A percentile compares a stretch with the other conserved stretches of the same genome.
These are phyloP conservation scores for Calephelis nemesis DNA, from an alignment of 1,140 invertebrate genomes.

Conservation along the genomic window DNA sequence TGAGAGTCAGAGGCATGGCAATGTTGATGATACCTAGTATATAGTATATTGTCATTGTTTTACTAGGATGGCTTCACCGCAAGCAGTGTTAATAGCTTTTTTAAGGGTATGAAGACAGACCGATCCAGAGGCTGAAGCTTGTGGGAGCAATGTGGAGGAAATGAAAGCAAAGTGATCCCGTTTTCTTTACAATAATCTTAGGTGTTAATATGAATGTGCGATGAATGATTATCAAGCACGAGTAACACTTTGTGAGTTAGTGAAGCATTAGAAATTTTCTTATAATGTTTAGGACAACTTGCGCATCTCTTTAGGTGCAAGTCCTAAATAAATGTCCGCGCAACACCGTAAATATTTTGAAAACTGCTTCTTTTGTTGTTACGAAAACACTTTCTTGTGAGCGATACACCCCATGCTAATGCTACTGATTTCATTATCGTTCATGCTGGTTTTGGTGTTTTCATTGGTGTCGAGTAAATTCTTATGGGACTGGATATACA, in stretches of 20 bases:
- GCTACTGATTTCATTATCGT: too few species aligned
- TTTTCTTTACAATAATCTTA: conserved; percentile 50
- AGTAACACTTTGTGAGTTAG: conserved; percentile 34
- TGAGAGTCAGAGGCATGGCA: conserved; percentile 58
- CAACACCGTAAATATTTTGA: conserved; percentile 14
- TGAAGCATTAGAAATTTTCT: conserved; percentile 45
- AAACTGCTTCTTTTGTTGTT: conserved; percentile 22
- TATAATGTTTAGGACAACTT: conserved; percentile 46
- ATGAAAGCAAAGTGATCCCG: conserved; percentile 50
- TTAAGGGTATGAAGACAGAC: conserved; percentile 62
- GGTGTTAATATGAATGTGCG: conserved; percentile 38
- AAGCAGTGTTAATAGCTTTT: conserved; percentile 48
- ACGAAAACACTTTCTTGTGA: conserved; percentile 24
- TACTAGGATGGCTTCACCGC: conserved; percentile 67
- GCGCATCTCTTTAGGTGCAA: conserved; percentile 18
- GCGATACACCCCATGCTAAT: too few species aligned
- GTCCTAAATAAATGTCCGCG: conserved; percentile 24
- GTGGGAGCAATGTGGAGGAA: too few species aligned
- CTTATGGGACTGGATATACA: too few species aligned
- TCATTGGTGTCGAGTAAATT: too few species aligned
- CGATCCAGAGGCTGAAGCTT: conserved; percentile 63
- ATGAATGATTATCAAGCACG: conserved; percentile 44
- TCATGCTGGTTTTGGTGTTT: too few species aligned
- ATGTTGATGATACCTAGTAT: conserved; percentile 58
- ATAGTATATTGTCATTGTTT: conserved; percentile 76